A percentile compares a stretch with the other conserved stretches of the same genome.
Conservation (phyloP, 1,140 invertebrate species). For the Nomia melanderi region DNA sequence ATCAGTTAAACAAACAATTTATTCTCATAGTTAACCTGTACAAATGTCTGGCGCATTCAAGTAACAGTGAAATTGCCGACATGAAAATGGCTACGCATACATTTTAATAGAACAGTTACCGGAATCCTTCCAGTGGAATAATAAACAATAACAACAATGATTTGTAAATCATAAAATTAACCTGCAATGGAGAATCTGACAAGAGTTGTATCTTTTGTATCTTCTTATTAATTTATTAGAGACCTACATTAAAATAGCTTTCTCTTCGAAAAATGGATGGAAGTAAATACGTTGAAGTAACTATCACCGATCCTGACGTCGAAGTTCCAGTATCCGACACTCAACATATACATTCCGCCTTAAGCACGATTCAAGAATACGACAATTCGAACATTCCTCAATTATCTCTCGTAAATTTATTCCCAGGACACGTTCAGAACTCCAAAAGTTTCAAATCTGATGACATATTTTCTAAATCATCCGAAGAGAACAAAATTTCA, state of each 20-base stretch:
- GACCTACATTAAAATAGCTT: too few species aligned
- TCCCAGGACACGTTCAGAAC: too few species aligned
- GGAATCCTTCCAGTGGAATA: too few species aligned
- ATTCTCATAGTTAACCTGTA: background rate
- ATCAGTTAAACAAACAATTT: background rate
- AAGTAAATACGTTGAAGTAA: slow-evolving; percentile 33
- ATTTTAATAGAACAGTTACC: background rate
- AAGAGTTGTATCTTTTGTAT: background rate
- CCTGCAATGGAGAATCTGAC: background rate
- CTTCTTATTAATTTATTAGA: background rate
- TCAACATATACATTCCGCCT: background rate
- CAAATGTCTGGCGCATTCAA: background rate
- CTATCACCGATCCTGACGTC: background rate
- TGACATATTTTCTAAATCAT: background rate
- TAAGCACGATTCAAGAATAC: slow-evolving; percentile 34
- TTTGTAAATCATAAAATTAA: background rate
- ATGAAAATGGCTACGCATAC: background rate
- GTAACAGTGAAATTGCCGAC: background rate
- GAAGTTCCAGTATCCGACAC: slow-evolving; percentile 8
- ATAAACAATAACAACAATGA: background rate
- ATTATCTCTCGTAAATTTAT: background rate
- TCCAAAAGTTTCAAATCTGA: background rate
- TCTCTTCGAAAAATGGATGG: slow-evolving; percentile 25
- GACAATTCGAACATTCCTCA: background rate
- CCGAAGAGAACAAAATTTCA: background rate